A percentile compares a stretch with the other conserved stretches of the same genome.
Evolutionary conservation across 1,140 invertebrate species (phyloP).

Genomic region (Bilobella aurantiaca): DNA sequence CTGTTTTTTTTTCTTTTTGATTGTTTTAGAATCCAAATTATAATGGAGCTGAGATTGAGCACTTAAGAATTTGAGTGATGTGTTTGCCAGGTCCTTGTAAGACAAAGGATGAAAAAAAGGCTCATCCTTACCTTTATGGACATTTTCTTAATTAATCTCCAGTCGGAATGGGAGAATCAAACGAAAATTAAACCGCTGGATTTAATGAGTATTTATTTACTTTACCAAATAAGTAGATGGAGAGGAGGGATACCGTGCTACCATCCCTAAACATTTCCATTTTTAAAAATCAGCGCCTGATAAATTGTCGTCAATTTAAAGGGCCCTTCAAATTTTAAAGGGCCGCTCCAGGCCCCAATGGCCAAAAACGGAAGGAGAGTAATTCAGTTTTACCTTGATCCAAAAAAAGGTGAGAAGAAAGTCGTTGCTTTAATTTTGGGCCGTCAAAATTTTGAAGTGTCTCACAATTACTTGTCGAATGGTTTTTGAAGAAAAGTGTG

Average conservation of each 20-base stretch:
- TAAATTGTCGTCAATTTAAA: constrained; percentile 1
- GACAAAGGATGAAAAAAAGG: no score
- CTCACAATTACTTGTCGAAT: no score
- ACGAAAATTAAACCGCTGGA: neutral
- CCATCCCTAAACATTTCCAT: neutral
- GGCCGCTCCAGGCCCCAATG: no score
- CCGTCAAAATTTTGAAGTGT: no score
- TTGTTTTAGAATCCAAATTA: no score
- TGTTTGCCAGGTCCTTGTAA: neutral
- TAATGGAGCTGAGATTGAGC: neutral
- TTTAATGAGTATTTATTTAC: constrained; percentile 8
- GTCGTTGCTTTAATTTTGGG: no score
- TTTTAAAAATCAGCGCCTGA: neutral
- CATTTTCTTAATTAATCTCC: constrained; percentile 3
- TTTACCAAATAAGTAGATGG: neutral
- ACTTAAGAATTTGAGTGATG: neutral
- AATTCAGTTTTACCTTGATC: no score
- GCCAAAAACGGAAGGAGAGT: no score
- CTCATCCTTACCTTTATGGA: neutral
- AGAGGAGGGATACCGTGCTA: neutral
- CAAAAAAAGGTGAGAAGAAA: no score
- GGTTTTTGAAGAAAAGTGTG: no score
- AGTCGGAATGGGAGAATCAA: neutral
- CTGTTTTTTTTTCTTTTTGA: no score
- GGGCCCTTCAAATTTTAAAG: no score